Evolutionary conservation across 1,140 invertebrate genomes (phyloP).

Genomic region (Ips typographus): DNA sequence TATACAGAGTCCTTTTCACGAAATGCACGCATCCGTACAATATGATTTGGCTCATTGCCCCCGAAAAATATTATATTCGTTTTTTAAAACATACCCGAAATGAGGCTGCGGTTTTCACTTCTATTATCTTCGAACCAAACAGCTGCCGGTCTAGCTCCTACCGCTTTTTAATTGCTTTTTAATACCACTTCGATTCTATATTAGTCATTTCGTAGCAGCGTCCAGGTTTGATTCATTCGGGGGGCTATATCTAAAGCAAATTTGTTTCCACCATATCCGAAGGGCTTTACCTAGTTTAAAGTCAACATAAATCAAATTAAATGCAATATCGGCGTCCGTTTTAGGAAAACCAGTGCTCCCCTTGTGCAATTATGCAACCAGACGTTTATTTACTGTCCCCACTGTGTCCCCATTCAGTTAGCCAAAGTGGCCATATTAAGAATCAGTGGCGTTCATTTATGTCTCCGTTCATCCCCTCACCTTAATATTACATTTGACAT

Average conservation of each 20-base stretch:
- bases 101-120: constrained; percentile 42
- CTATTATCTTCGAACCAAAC: constrained; percentile 30
- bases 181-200: constrained; percentile 26
- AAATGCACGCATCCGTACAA: constrained; percentile 47
- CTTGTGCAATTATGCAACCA: constrained; percentile 13
- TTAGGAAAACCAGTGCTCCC: constrained; percentile 15
- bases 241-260: background rate
- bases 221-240: too few species aligned
- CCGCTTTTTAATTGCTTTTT: constrained; percentile 40
- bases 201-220: constrained; percentile 10
- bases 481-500: too few species aligned
- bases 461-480: too few species aligned
- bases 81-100: constrained; percentile 45
- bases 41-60: constrained; percentile 52
- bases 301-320: constrained; percentile 23
- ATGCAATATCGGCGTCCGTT: constrained; percentile 13
- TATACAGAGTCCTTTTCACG: constrained; percentile 45
- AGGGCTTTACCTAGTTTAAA: constrained; percentile 3
- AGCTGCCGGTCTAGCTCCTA: constrained; percentile 36
- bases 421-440: constrained; percentile 13
- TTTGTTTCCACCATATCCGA: background rate
- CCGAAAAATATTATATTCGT: constrained; percentile 47
- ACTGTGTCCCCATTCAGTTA: background rate
- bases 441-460: background rate
- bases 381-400: constrained; percentile 21